A percentile compares a stretch with the other conserved stretches of the same genome.
Evolutionary conservation across 2,797 vertebrate genomes (phyloP).

Genomic region (Rhinophrynus dorsalis): DNA sequence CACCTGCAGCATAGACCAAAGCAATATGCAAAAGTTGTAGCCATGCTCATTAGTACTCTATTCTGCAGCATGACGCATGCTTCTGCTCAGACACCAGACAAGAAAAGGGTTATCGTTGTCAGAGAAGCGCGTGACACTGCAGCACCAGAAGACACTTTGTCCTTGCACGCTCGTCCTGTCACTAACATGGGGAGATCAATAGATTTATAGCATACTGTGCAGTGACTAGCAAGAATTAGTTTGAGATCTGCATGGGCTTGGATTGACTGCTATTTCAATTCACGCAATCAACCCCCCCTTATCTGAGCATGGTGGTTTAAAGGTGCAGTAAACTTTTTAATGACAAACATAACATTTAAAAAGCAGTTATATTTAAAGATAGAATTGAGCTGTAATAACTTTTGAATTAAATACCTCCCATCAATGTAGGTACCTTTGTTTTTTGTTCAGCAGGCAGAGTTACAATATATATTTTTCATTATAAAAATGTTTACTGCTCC

Average conservation of each 20-base stretch:
- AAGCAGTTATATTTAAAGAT: too few species aligned
- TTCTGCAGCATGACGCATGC: not conserved
- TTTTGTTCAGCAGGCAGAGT: too few species aligned
- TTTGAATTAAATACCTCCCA: too few species aligned
- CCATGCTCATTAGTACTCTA: slow-evolving; percentile 5
- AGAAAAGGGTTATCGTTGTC: slow-evolving; percentile 12
- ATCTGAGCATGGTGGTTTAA: slow-evolving; percentile 11
- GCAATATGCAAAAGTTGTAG: too few species aligned
- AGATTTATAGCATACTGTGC: slow-evolving; percentile 32
- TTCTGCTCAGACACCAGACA: not conserved
- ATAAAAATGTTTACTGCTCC: too few species aligned
- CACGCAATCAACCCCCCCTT: not conserved
- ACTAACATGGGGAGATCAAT: slow-evolving; percentile 33
- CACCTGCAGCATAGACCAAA: too few species aligned
- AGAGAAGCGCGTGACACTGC: slow-evolving; percentile 4
- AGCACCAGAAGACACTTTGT: slow-evolving; percentile 37
- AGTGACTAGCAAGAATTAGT: slow-evolving; percentile 11
- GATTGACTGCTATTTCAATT: not conserved
- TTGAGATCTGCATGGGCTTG: not conserved
- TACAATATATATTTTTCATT: too few species aligned
- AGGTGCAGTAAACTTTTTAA: too few species aligned
- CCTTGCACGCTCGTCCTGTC: slow-evolving; percentile 35
- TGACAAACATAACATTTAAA: too few species aligned
- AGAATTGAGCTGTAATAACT: too few species aligned
- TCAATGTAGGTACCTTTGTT: too few species aligned